Evolutionary conservation across 2,888 invertebrate genomes (phyloP), one percentile per base, ranked within the genome.

Genomic region (Aquatica leii): DNA sequence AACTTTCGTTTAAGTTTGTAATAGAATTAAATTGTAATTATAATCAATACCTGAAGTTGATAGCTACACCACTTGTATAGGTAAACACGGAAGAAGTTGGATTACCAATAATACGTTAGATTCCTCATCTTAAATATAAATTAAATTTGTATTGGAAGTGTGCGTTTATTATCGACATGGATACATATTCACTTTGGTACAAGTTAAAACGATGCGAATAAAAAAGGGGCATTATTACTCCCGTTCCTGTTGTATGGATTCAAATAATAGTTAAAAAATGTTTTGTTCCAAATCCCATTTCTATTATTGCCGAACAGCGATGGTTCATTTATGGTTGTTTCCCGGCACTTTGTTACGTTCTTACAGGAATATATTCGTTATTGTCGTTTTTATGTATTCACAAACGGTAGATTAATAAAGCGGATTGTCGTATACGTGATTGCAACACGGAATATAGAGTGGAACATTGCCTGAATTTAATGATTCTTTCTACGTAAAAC

Each of bases 391-490:
- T 66, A 66, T 59, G 66, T 50, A 59, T 58, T 65, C 52, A 59
- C 55, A 59, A 65, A 64, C 63, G 67, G 41, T 62, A 66, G 69
- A 71, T 72, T 72, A 71, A 70, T 69, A 69, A 70, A 71, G 69
- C 66, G 67, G 69, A 65, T 69, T 72, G 70, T 69, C 62, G 50
- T 62, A 56, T 62, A 66, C 62, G 62, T 56, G 61, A 61, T 56
- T 61, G 61, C 43, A 20, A 18, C 17, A 18, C 14, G 24, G 51
- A 56, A 56, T 46, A 48, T 40, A 43, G 43, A 54, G 55, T 55
- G 50, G 54, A 48, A 43, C 50, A 49, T 49, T 41, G 57, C 57
- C 34, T 34, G 51, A 53, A 53, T 58, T 58, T 53, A 53, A 62
- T 56, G 52, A 21, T 62, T 52, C 60, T 58, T 54, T 49, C 6